Evolutionary conservation across 2,797 vertebrate genomes (phyloP).

Genomic region (Simalia tracyae): DNA sequence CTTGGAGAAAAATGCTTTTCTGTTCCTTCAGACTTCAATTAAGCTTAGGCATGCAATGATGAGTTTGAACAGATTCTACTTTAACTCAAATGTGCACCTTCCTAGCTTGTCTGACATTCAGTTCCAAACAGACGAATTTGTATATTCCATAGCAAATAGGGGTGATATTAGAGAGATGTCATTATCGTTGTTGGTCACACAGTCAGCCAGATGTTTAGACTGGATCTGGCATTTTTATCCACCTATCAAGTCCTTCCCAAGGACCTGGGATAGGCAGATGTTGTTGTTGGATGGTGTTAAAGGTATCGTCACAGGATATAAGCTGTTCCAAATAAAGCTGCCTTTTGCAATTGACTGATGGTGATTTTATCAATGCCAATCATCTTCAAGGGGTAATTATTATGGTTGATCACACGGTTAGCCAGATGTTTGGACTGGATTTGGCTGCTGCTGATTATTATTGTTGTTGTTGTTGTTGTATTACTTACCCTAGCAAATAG

Average conservation of each 20-base stretch:
- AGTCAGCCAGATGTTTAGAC: too few species aligned
- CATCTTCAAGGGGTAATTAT: too few species aligned
- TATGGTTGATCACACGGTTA: too few species aligned
- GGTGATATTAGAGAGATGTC: neutral
- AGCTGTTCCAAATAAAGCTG: too few species aligned
- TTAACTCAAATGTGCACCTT: slow-evolving; percentile 53
- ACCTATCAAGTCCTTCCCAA: too few species aligned
- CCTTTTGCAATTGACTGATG: too few species aligned
- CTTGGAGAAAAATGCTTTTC: slow-evolving; percentile 52
- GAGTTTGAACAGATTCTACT: slow-evolving; percentile 68
- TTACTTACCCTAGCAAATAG: neutral
- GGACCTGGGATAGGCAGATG: too few species aligned
- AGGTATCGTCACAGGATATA: too few species aligned
- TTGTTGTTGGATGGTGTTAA: too few species aligned
- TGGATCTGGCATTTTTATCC: too few species aligned
- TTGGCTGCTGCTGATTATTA: neutral
- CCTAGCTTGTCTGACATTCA: slow-evolving; percentile 54
- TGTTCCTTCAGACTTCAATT: slow-evolving; percentile 52
- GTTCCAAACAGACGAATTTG: slow-evolving; percentile 67
- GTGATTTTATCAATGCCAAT: too few species aligned
- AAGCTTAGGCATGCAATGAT: slow-evolving; percentile 59
- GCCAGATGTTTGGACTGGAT: too few species aligned
- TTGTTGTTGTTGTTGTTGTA: neutral
- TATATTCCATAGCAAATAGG: slow-evolving; percentile 51
- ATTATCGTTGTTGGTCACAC: neutral